Percentiles rank a stretch among this genome's conserved stretches.
These are phyloP conservation scores for Microcebus lehilahytsara DNA, from an alignment of 2,113 vertebrate genomes.

Conservation along the genomic window DNA sequence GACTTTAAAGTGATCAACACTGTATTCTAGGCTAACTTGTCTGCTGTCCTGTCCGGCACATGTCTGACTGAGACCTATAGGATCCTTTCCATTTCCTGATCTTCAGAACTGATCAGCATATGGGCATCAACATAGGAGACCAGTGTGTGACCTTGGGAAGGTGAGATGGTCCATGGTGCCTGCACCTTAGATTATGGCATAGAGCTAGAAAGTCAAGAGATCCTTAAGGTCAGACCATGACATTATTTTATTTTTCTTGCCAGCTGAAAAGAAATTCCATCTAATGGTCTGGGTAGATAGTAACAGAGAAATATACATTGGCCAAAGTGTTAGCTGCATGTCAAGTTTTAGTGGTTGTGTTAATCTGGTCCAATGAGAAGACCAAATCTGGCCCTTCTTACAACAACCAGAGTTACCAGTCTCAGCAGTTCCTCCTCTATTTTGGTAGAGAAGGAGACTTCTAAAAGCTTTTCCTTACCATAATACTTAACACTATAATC, in stretches of 20 bases:
- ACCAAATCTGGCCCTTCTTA: neutral
- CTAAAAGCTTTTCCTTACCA: neutral
- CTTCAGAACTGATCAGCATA: neutral
- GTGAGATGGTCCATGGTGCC: neutral
- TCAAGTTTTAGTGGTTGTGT: neutral
- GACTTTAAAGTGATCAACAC: neutral
- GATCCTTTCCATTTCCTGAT: neutral
- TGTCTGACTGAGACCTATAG: neutral
- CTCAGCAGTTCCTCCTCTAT: neutral
- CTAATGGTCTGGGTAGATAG: neutral
- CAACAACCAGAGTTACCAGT: neutral
- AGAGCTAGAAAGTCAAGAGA: neutral
- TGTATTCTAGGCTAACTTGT: neutral
- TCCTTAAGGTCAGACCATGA: neutral
- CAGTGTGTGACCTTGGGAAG: neutral
- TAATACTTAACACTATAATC: neutral
- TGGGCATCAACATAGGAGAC: neutral
- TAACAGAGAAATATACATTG: neutral
- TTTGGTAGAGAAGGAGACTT: neutral
- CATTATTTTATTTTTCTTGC: constrained; percentile 28
- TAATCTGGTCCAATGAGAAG: neutral
- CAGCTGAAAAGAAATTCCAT: neutral
- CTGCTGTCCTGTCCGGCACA: neutral
- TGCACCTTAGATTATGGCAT: neutral
- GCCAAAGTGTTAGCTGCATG: neutral